Conservation (phyloP, 2,888 invertebrate genomes). For the Drosophila recens region DNA sequence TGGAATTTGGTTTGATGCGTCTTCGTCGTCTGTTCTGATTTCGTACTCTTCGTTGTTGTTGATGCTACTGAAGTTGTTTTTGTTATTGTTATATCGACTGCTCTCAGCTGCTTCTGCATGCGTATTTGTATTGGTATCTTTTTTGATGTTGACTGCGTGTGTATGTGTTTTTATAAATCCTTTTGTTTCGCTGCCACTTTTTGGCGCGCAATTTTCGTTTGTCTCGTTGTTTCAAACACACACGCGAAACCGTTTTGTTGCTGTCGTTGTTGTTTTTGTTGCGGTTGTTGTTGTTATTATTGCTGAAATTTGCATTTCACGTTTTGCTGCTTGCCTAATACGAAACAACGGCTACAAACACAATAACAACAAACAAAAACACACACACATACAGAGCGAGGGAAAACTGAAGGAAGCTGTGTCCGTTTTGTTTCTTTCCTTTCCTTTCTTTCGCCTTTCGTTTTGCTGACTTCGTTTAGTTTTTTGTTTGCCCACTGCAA, state of each 20-base stretch:
- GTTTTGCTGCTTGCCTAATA: conserved; percentile 74
- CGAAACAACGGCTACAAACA: conserved; percentile 62
- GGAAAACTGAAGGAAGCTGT: conserved; percentile 49
- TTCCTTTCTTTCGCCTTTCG: conserved; percentile 13
- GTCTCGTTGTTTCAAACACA: conserved; percentile 39
- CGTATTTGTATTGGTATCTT: conserved; percentile 47
- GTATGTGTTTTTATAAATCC: conserved; percentile 65
- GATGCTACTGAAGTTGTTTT: conserved; percentile 29
- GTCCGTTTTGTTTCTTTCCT: conserved; percentile 32
- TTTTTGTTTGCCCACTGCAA: conserved; percentile 30
- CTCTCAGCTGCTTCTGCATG: conserved; percentile 65
- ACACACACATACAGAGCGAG: conserved; percentile 21
- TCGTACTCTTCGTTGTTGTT: conserved; percentile 34
- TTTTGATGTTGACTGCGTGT: conserved; percentile 10
- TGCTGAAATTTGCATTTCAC: conserved; percentile 73
- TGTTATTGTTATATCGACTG: conserved; percentile 29
- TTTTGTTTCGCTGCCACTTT: conserved; percentile 65
- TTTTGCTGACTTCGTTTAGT: conserved; percentile 9
- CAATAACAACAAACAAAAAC: conserved; percentile 56
- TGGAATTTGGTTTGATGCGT: conserved; percentile 62
- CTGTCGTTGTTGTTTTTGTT: conserved; percentile 25
- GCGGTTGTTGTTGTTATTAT: conserved; percentile 43
- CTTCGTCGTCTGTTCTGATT: conserved; percentile 67
- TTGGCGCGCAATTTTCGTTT: conserved; percentile 74
- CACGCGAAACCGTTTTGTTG: conserved; percentile 63